phyloP scores from a whole-genome alignment of 2,888 invertebrate species.

The Alloscopus bannaensis region DNA sequence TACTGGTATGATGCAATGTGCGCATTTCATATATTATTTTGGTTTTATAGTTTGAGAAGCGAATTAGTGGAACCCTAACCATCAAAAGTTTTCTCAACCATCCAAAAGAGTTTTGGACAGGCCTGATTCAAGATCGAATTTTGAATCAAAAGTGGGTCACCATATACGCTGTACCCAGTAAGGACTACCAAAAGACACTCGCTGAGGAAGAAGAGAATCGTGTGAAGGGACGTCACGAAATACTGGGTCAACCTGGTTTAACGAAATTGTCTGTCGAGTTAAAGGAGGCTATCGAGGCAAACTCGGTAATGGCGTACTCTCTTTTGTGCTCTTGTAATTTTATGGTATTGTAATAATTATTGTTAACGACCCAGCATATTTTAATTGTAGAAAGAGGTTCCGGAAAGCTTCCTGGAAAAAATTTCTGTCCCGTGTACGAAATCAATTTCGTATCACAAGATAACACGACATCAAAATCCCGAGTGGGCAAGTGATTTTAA shows the following conservation, averaged over 20 bases:
- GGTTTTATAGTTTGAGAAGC: conserved; percentile 64
- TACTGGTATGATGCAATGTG: not conserved
- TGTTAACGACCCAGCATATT: not conserved
- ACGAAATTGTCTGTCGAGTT: conserved; percentile 80
- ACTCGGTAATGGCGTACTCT: conserved; percentile 79
- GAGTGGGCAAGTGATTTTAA: conserved; percentile 68
- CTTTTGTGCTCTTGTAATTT: not conserved
- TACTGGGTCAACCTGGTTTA: conserved; percentile 83
- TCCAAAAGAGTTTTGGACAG: conserved; percentile 65
- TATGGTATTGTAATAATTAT: not conserved
- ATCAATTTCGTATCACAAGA: conserved; percentile 74
- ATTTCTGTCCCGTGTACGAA: conserved; percentile 86
- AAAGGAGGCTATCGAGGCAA: conserved; percentile 83
- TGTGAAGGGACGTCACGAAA: conserved; percentile 81
- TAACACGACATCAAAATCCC: conserved; percentile 66
- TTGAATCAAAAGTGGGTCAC: conserved; percentile 69
- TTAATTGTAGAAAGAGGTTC: conserved; percentile 80
- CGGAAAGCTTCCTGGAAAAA: conserved; percentile 82
- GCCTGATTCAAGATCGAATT: conserved; percentile 64
- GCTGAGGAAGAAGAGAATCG: conserved; percentile 84
- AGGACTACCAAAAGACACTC: conserved; percentile 77
- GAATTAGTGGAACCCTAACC: conserved; percentile 67
- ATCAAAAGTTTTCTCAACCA: conserved; percentile 66
- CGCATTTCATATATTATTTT: not conserved
- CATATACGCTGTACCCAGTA: conserved; percentile 67